Evolutionary conservation across 2,797 vertebrate genomes (phyloP).

Genomic region (Brachymystax lenok): DNA sequence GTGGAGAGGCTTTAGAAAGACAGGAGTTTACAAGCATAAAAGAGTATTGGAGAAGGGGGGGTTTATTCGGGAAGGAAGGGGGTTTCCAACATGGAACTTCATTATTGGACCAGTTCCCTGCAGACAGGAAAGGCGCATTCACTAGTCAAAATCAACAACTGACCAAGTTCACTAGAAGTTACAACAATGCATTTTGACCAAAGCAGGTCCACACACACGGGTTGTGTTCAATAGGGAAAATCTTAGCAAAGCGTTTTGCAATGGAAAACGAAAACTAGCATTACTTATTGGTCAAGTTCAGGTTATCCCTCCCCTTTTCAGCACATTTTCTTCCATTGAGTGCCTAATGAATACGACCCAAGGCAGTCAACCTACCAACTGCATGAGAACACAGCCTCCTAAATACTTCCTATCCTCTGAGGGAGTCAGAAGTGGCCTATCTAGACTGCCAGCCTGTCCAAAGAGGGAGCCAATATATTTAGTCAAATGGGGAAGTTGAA

Average conservation of each 20-base stretch:
- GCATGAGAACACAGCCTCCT: not conserved
- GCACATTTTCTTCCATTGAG: too few species aligned
- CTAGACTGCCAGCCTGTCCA: not conserved
- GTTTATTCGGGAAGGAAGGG: not conserved
- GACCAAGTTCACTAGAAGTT: not conserved
- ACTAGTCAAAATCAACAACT: slow-evolving; percentile 5
- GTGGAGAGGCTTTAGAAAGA: not conserved
- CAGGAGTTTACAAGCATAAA: not conserved
- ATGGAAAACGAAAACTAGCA: too few species aligned
- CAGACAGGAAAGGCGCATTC: not conserved
- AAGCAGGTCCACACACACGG: not conserved
- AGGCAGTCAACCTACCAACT: not conserved
- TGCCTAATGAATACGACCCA: not conserved
- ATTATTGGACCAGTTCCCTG: not conserved
- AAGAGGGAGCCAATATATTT: not conserved
- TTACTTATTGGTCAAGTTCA: too few species aligned
- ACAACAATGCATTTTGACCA: not conserved
- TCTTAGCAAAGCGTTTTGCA: too few species aligned
- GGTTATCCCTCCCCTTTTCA: too few species aligned
- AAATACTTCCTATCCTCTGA: not conserved
- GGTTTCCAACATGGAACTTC: slow-evolving; percentile 1
- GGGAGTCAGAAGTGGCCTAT: not conserved
- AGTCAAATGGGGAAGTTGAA: slow-evolving; percentile 22
- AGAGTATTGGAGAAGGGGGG: not conserved
- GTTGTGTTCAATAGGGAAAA: too few species aligned